Conservation (phyloP, 2,888 invertebrate species). For the Meteorus colon region DNA sequence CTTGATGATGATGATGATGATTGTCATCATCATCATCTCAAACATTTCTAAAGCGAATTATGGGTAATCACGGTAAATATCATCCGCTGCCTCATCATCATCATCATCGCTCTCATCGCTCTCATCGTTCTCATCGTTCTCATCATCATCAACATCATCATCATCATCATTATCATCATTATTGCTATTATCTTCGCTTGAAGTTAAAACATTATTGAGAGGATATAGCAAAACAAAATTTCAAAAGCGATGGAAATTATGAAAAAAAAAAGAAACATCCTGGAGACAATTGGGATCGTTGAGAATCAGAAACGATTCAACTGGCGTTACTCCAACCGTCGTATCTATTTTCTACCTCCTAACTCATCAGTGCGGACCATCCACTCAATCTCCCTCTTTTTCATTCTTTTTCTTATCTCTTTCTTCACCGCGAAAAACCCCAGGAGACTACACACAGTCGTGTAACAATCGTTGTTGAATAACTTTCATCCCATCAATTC, state of each 20-base stretch:
- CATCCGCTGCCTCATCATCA: slow-evolving; percentile 33
- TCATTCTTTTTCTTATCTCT: slow-evolving; percentile 24
- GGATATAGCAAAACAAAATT: neutral
- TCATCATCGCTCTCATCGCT: slow-evolving; percentile 52
- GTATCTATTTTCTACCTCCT: slow-evolving; percentile 66
- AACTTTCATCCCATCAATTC: neutral
- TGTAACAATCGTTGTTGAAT: slow-evolving; percentile 21
- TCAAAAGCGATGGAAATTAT: neutral
- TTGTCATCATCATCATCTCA: slow-evolving; percentile 58
- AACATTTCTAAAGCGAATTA: slow-evolving; percentile 26
- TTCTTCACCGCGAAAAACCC: slow-evolving; percentile 19
- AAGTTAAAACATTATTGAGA: neutral
- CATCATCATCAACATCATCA: slow-evolving; percentile 44
- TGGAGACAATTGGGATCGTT: slow-evolving; percentile 30
- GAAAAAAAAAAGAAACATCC: slow-evolving; percentile 7
- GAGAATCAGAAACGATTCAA: slow-evolving; percentile 47
- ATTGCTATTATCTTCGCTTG: neutral
- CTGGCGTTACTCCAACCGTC: slow-evolving; percentile 62
- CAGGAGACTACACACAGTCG: slow-evolving; percentile 23
- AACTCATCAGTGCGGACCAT: slow-evolving; percentile 46
- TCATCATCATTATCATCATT: slow-evolving; percentile 31
- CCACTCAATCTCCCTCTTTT: slow-evolving; percentile 31
- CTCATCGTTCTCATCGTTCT: slow-evolving; percentile 45
- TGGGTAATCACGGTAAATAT: slow-evolving; percentile 49
- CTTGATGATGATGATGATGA: slow-evolving; percentile 58